Evolutionary conservation across 2,113 vertebrate genomes (phyloP), one percentile per base, ranked within the genome.

Genomic region (Hyperoodon ampullatus): DNA sequence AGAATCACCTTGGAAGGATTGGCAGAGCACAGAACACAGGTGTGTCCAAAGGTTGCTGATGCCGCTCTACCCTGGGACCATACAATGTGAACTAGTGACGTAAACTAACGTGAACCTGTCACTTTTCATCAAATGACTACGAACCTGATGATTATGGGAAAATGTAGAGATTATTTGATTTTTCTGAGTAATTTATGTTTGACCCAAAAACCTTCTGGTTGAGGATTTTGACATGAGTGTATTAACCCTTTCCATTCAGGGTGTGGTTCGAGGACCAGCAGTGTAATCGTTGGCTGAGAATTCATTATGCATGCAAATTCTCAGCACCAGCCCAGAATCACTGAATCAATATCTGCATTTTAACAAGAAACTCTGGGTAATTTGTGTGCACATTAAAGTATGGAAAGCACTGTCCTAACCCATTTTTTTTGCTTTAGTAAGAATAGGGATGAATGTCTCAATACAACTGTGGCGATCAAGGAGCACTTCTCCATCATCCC

Each of bases 151-250:
- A 39, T 65, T 80, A 28, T 28, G 55, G 35, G 24, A 33, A 26
- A 87, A 58, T 23, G 11, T 60, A 39, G 4, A 87, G 33, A 18
- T 55, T 78, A 39, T 63, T 68, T 83, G 10, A 50, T 44, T 93
- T 75, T 85, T 77, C 53, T 66, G n/a, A 28, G 5, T 39, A 60
- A 72, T 90, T 95, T 94, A 82, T 7, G 44, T 81, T 94, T 88
- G n/a, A 63, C 10, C 23, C 4, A 12, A 72, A 91, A 84, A 6
- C 44, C 63, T 35, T 85, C 78, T 60, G 47, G 53, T 44, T 83
- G 16, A 19, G 13, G 13, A 35, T 75, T 93, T 84, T 60, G 14
- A 21, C 65, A 2, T 19, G 50, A 30, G 2, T 15, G 1, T 50
- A 28, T 88, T 63, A 81, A 70, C 5, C 4, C 6, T 28, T 88